Percentiles rank a stretch among this genome's conserved stretches.
Conservation (phyloP, 1,140 invertebrate species). For the Spodoptera frugiperda region DNA sequence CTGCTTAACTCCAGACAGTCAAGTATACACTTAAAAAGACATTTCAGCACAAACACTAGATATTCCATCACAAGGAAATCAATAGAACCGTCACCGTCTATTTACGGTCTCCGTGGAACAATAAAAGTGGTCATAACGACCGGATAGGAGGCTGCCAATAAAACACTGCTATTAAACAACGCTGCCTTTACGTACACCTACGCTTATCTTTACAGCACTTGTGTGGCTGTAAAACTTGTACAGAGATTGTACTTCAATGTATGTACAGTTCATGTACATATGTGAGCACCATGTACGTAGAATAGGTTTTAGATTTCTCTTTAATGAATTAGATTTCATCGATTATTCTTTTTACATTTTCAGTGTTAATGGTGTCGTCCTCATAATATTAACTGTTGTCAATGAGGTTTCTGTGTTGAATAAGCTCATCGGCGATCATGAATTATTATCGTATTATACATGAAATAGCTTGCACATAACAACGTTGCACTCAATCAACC, state of each 20-base stretch:
- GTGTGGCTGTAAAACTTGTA: conserved; percentile 18
- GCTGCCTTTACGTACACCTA: background rate
- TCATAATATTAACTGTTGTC: too few relatives aligned
- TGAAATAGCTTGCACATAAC: too few relatives aligned
- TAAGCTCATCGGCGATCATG: too few relatives aligned
- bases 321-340: too few relatives aligned
- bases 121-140: conserved; percentile 27
- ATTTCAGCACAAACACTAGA: background rate
- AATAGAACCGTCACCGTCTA: conserved; percentile 11
- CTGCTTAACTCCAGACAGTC: background rate
- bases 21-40: background rate
- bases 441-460: too few relatives aligned
- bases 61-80: conserved; percentile 17
- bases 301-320: too few relatives aligned
- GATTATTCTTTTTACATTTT: too few relatives aligned
- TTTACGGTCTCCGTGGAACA: conserved; percentile 8
- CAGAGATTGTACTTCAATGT: background rate
- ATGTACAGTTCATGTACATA: background rate
- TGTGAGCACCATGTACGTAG: too few relatives aligned
- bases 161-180: conserved; percentile 26
- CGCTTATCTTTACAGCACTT: conserved; percentile 23
- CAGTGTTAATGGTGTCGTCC: too few relatives aligned
- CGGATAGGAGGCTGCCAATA: conserved; percentile 8
- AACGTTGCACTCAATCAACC: background rate
- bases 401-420: too few relatives aligned